Evolutionary conservation across 2,888 invertebrate species (phyloP).

Genomic region (Epinotia bilunana): DNA sequence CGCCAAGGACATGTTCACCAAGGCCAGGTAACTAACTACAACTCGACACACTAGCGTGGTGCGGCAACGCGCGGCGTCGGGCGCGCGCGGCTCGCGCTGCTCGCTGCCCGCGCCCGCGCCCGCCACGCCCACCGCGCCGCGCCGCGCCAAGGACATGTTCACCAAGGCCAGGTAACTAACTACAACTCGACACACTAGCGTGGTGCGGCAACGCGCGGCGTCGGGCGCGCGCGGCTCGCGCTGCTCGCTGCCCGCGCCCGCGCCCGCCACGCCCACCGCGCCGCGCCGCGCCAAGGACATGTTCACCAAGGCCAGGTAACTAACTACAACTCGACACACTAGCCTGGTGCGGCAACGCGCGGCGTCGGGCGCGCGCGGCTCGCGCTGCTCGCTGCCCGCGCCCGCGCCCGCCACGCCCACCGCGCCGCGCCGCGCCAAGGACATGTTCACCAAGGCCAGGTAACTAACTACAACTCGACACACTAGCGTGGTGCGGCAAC

Average conservation of each 20-base stretch:
- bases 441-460: conserved; percentile 21
- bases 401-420: conserved; percentile 45
- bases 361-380: conserved; percentile 65
- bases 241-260: conserved; percentile 60
- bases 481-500: conserved; percentile 60
- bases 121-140: conserved; percentile 35
- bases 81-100: conserved; percentile 64
- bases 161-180: conserved; percentile 4
- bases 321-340: neutral
- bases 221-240: conserved; percentile 66
- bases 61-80: conserved; percentile 70
- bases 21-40: neutral
- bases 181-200: conserved; percentile 38
- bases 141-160: conserved; percentile 40
- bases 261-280: conserved; percentile 34
- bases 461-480: neutral
- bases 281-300: conserved; percentile 44
- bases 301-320: conserved; percentile 13
- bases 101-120: conserved; percentile 63
- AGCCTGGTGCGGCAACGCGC: conserved; percentile 65
- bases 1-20: conserved; percentile 34
- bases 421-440: conserved; percentile 43
- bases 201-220: conserved; percentile 68
- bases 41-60: conserved; percentile 45
- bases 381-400: conserved; percentile 67